These are phyloP conservation scores for Cavia aperea DNA, from an alignment of 2,113 vertebrate species.

Conservation along the genomic window DNA sequence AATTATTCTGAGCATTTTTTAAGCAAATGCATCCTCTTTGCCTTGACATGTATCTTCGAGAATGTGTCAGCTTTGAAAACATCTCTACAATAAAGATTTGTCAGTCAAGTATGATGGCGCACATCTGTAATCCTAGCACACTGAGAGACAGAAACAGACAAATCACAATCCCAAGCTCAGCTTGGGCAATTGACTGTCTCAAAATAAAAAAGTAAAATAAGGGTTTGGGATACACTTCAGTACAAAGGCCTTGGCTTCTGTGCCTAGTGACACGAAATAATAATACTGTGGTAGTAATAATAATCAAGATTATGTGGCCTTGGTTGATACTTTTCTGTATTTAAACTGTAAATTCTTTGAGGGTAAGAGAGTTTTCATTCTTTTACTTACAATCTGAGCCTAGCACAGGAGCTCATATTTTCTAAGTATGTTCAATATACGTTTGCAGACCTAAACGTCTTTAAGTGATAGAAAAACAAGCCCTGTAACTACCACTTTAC, in stretches of 20 bases:
- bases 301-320: background rate
- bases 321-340: background rate
- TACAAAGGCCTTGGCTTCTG: background rate
- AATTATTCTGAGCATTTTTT: slow-evolving; percentile 22
- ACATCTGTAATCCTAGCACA: background rate
- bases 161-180: background rate
- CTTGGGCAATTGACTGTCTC: background rate
- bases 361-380: background rate
- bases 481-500: background rate
- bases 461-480: background rate
- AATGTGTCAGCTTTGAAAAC: background rate
- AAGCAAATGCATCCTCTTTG: background rate
- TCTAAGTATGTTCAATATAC: background rate
- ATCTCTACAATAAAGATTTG: background rate
- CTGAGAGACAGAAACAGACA: background rate
- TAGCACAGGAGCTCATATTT: background rate
- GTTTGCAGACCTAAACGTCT: background rate
- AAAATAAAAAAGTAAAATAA: background rate
- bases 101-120: background rate
- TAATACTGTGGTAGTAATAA: background rate
- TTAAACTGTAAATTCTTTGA: background rate
- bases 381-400: background rate
- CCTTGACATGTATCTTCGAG: background rate
- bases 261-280: background rate
- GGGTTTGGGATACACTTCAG: background rate